These are phyloP conservation scores for Diarsia brunnea DNA, from an alignment of 2,888 invertebrate species.

Conservation along the genomic window DNA sequence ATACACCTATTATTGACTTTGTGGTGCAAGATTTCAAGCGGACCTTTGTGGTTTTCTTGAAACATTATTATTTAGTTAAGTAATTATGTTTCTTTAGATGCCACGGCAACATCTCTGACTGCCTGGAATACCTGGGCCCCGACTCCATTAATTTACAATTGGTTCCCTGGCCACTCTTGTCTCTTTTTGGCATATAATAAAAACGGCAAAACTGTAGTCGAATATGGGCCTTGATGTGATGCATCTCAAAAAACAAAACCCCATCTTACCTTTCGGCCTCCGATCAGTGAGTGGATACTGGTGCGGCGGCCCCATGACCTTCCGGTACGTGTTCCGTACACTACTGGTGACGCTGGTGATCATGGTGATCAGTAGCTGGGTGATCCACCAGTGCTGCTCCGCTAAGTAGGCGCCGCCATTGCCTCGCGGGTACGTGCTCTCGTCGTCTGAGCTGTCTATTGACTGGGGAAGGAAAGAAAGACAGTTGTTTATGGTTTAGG, in stretches of 20 bases:
- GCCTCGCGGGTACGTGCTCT: conserved; percentile 74
- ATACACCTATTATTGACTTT: not conserved
- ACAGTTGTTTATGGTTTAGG: too few species aligned
- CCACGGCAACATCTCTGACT: too few species aligned
- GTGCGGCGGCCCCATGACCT: conserved; percentile 81
- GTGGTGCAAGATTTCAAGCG: not conserved
- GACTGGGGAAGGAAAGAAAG: conserved; percentile 70
- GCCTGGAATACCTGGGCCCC: too few species aligned
- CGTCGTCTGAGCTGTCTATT: conserved; percentile 86
- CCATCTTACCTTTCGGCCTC: conserved; percentile 77
- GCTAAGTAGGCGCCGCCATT: conserved; percentile 68
- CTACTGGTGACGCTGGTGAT: conserved; percentile 75
- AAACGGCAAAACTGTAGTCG: not conserved
- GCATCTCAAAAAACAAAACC: not conserved
- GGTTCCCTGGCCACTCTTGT: not conserved
- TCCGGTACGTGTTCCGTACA: conserved; percentile 74
- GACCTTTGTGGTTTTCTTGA: not conserved
- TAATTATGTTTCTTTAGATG: too few species aligned
- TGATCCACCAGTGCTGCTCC: conserved; percentile 85
- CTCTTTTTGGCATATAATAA: not conserved
- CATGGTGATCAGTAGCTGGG: conserved; percentile 76
- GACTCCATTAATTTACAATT: not conserved
- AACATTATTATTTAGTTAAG: not conserved
- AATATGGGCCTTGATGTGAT: not conserved
- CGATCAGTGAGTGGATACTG: conserved; percentile 85